Base-by-base conservation (phyloP, 2,113 vertebrate species). In the Dicentrarchus labrax region DNA sequence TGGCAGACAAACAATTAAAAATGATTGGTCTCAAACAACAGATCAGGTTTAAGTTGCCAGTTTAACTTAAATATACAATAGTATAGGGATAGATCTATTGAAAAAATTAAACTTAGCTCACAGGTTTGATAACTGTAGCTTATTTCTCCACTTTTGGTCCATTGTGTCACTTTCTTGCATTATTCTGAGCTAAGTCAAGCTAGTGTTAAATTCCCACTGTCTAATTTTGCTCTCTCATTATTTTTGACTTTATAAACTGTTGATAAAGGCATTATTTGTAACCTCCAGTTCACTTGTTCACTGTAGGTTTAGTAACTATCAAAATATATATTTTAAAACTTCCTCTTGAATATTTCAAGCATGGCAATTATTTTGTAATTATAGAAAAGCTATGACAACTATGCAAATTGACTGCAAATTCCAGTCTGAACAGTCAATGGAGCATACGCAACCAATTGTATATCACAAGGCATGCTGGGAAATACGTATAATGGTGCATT, bases 381-480 rank as follows among this genome's bases (percentile, higher is more conserved):
- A 30, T 30, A 30, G 30, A 30, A 30, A 30, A 30, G 30, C 30
- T 30, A 30, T 30, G 30, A 39, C 22, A 45, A 11, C 65, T 53
- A 47, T 59, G 22, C 43, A 84, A 53, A 41, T 12, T 22, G 47
- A 24, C 72, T 68, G 24, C 56, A 79, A 72, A 88, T 84, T 83
- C 64, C 60, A 70, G 16, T 79, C 72, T 53, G 22, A 59, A 30
- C 48, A 60, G 60, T 76, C n/a, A 73, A 64, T 66, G 66, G 12
- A 72, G 43, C 72, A 73, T 65, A 70, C 78, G 69, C 30, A 83
- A 79, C 64, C 77, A 70, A 74, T 45, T 36, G 1, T 51, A 57
- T 68, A 3, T 8, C 43, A 86, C 92, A 89, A 78, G 60, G 94
- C 92, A 94, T 94, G 73, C 82, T 80, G 92, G 94, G 93, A 91